A percentile compares a stretch with the other conserved stretches of the same genome.
Conservation (phyloP, 2,113 vertebrate genomes). For the Dendropsophus ebraccatus region DNA sequence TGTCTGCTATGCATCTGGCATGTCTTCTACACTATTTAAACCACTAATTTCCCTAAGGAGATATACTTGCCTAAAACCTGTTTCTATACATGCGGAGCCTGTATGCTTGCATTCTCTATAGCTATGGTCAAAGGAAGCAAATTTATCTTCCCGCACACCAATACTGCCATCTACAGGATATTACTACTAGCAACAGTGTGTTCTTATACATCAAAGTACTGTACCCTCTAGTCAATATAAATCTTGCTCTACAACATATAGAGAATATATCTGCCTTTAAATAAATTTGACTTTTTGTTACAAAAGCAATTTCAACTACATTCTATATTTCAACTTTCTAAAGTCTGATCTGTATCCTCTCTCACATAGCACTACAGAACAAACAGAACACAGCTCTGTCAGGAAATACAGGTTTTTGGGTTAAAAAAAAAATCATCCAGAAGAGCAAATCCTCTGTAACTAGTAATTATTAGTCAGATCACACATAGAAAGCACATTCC, state of each 20-base stretch:
- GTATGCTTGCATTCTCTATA: too few species aligned
- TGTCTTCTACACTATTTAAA: not conserved
- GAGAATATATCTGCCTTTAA: too few species aligned
- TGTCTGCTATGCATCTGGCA: not conserved
- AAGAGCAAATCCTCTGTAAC: not conserved
- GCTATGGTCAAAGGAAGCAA: too few species aligned
- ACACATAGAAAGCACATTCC: not conserved
- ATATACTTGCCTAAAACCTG: not conserved
- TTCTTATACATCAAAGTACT: too few species aligned
- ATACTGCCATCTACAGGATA: constrained; percentile 23
- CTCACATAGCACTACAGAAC: not conserved
- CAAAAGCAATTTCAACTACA: not conserved
- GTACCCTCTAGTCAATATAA: too few species aligned
- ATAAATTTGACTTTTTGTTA: too few species aligned
- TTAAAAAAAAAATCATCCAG: not conserved
- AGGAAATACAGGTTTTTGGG: too few species aligned
- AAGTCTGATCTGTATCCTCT: too few species aligned
- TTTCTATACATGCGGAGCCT: not conserved
- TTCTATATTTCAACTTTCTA: too few species aligned
- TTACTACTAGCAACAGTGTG: not conserved
- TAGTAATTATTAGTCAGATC: not conserved
- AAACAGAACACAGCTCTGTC: not conserved
- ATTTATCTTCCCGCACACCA: not conserved
- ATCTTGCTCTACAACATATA: too few species aligned
- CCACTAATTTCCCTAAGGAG: not conserved